These are phyloP conservation scores for Lordiphosa fenestrarum DNA, from an alignment of 2,888 invertebrate species.

Conservation along the genomic window DNA sequence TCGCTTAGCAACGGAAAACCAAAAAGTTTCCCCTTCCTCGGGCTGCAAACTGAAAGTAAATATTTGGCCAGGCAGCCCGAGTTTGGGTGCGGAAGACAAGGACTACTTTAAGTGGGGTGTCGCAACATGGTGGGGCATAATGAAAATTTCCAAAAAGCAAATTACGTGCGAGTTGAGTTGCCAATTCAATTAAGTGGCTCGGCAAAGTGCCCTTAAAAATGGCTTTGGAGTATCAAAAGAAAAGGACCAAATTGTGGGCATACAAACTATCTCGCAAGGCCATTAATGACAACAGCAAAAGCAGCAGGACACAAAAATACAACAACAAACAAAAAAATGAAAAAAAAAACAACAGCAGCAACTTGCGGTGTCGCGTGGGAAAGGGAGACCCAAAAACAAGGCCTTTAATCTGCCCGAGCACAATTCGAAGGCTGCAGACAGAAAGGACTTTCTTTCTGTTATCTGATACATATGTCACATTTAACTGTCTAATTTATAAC, in stretches of 20 bases:
- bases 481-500: constrained; percentile 46
- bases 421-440: constrained; percentile 7
- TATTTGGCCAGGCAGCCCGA: constrained; percentile 15
- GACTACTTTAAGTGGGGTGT: constrained; percentile 30
- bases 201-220: constrained; percentile 29
- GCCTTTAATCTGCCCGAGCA: constrained; percentile 22
- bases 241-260: constrained; percentile 53
- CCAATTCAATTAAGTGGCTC: constrained; percentile 66
- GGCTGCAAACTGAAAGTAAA: constrained; percentile 17
- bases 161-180: constrained; percentile 63
- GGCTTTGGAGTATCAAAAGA: constrained; percentile 48
- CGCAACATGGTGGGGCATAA: constrained; percentile 39
- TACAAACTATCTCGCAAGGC: constrained; percentile 16
- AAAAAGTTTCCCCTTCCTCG: constrained; percentile 30
- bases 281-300: background rate
- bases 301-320: background rate
- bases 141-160: constrained; percentile 60
- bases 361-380: constrained; percentile 41
- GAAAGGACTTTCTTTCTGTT: background rate
- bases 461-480: constrained; percentile 27
- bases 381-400: constrained; percentile 21
- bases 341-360: constrained; percentile 27
- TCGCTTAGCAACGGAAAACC: constrained; percentile 34
- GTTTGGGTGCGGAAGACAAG: background rate
- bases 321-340: no score